These are phyloP conservation scores for Neria commutata DNA, from an alignment of 2,888 invertebrate species.

Conservation along the genomic window DNA sequence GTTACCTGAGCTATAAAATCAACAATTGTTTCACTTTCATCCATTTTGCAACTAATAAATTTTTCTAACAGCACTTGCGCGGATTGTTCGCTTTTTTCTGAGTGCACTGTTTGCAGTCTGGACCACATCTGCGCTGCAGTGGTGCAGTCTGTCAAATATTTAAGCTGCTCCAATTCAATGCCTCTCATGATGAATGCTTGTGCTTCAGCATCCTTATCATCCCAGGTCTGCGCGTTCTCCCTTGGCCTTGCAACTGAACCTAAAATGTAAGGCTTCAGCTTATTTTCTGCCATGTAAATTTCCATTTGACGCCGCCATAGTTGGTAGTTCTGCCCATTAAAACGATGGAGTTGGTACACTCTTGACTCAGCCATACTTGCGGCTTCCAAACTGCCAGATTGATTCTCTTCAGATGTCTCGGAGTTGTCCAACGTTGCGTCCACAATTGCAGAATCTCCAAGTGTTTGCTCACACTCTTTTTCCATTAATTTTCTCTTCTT, in stretches of 20 bases:
- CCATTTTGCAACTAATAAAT: conserved; percentile 30
- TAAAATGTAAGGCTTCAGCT: conserved; percentile 21
- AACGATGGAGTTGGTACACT: conserved; percentile 7
- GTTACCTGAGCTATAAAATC: conserved; percentile 27
- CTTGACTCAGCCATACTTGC: conserved; percentile 3
- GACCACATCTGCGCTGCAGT: conserved; percentile 31
- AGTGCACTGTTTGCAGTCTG: conserved; percentile 27
- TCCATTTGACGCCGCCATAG: conserved; percentile 18
- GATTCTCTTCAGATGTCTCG: neutral
- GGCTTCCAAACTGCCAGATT: too few species aligned
- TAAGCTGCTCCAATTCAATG: conserved; percentile 25
- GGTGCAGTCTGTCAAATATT: conserved; percentile 24
- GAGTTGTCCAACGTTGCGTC: neutral
- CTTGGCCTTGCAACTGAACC: conserved; percentile 2
- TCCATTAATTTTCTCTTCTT: too few species aligned
- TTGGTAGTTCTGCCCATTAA: conserved; percentile 12
- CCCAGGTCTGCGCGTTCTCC: conserved; percentile 13
- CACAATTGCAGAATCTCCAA: neutral
- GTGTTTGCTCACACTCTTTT: too few species aligned
- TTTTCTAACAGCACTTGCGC: conserved; percentile 29
- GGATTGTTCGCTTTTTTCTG: conserved; percentile 30
- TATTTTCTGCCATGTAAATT: conserved; percentile 21
- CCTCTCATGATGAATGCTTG: conserved; percentile 27
- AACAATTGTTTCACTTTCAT: conserved; percentile 19
- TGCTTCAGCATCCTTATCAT: conserved; percentile 27